phyloP scores from a whole-genome alignment of 2,113 vertebrate genomes.

The Castor canadensis region DNA sequence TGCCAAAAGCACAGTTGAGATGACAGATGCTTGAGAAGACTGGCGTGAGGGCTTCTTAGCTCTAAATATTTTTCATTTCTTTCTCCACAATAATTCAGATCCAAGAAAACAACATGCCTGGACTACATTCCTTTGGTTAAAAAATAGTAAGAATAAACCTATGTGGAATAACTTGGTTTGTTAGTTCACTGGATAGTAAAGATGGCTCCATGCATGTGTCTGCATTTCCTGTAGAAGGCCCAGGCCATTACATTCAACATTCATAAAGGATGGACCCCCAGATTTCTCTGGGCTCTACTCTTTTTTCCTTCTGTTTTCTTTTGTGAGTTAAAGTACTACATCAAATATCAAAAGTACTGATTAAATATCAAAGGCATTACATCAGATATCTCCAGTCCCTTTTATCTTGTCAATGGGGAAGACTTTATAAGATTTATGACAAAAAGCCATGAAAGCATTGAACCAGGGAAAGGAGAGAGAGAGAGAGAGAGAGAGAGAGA shows the following conservation, averaged over 20 bases:
- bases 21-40: neutral
- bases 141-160: neutral
- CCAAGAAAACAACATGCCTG: neutral
- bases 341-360: neutral
- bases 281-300: neutral
- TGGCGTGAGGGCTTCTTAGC: neutral
- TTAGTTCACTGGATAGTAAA: neutral
- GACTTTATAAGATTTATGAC: no score
- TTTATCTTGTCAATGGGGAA: neutral
- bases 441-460: neutral
- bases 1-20: neutral
- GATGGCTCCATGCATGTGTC: no score
- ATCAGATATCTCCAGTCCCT: neutral
- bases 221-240: neutral
- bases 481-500: no score
- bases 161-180: neutral
- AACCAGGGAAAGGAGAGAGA: neutral
- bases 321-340: neutral
- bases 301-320: neutral
- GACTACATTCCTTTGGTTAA: neutral
- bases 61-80: neutral
- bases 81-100: neutral
- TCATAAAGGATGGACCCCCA: neutral
- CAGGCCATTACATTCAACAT: neutral
- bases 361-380: neutral